Base-by-base conservation (phyloP, 2,888 invertebrate species). In the Philonicus albiceps region DNA sequence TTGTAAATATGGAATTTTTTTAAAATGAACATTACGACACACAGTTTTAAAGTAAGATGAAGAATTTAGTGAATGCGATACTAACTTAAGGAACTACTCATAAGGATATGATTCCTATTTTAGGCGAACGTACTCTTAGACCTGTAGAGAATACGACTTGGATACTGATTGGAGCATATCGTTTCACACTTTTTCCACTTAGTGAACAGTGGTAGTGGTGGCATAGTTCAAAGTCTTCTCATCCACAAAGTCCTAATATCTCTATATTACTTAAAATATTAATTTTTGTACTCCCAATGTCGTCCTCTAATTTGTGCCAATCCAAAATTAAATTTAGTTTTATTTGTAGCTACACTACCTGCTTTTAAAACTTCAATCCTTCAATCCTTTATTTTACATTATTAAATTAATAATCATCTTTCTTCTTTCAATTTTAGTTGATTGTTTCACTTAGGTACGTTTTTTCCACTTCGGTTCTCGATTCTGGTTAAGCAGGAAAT, bases 21-120 rank as follows among this genome's bases (percentile, higher is more conserved):
- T 64, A 2, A 64, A 81, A 16, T 49, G 49, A 55, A 84, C 40
- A 84, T 74, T 73, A 84, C 53, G 43, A 43, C 40, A 53, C 73
- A 73, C n/a, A 73, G 31, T 73, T 84, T 84, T 84, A 73, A 84
- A 43, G 7, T 34, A 55, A 84, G 40, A 72, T 27, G 73, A 84
- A 34, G 73, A 72, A 72, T 73, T 84, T 84, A 84, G 84, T 73
- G 55, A 84, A 84, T 84, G 84, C 72, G 73, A 84, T 73, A 73
- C 72, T 72, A 73, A 73, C 13, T 16, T 84, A 73, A 73, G 73
- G 30, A 78, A 43, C 40, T 78, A 84, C 40, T 55, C 72, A 30
- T 84, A 84, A 84, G 73, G 84, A 84, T 73, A 72, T 73, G 84
- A 84, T 84, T 84, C 84, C 84, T 84, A 84, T 73, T 55, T 73